Percentiles rank a stretch among this genome's conserved stretches.
These are phyloP conservation scores for Phymastichus coffea DNA, from an alignment of 1,140 invertebrate genomes.

Conservation along the genomic window DNA sequence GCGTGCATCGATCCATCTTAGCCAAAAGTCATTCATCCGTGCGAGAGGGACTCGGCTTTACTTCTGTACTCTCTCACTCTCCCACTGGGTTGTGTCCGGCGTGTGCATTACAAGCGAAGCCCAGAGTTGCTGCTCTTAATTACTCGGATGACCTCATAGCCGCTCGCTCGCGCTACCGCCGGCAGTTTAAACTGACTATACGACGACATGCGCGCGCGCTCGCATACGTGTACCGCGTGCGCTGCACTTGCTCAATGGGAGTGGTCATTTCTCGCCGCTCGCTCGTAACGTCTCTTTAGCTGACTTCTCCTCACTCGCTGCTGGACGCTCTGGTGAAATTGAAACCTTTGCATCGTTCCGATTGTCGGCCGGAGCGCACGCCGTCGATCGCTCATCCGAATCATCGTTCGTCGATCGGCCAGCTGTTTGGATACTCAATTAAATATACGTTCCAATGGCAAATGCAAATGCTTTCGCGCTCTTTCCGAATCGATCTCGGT, in stretches of 20 bases:
- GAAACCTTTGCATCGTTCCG: constrained; percentile 7
- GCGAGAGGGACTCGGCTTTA: constrained; percentile 36
- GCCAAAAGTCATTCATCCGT: constrained; percentile 32
- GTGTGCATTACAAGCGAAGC: constrained; percentile 40
- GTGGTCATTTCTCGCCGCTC: constrained; percentile 36
- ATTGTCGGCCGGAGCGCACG: too few species aligned
- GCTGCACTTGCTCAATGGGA: constrained; percentile 32
- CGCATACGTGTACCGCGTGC: too few species aligned
- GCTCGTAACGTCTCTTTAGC: too few species aligned
- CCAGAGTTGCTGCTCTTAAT: constrained; percentile 54
- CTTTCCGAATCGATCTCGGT: too few species aligned
- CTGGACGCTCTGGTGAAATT: constrained; percentile 7
- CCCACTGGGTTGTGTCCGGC: constrained; percentile 31
- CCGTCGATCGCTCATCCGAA: too few species aligned
- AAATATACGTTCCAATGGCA: too few species aligned
- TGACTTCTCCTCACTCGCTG: constrained; percentile 2
- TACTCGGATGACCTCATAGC: constrained; percentile 55
- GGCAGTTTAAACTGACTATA: constrained; percentile 49
- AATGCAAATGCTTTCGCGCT: too few species aligned
- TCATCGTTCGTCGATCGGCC: too few species aligned
- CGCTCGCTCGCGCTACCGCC: too few species aligned
- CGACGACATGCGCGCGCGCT: too few species aligned
- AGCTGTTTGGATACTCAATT: too few species aligned
- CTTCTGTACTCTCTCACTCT: too few species aligned
- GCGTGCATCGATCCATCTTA: constrained; percentile 23